A percentile compares a stretch with the other conserved stretches of the same genome.
These are phyloP conservation scores for Steinernema scapterisci DNA, from an alignment of 2,888 invertebrate genomes.

Conservation along the genomic window DNA sequence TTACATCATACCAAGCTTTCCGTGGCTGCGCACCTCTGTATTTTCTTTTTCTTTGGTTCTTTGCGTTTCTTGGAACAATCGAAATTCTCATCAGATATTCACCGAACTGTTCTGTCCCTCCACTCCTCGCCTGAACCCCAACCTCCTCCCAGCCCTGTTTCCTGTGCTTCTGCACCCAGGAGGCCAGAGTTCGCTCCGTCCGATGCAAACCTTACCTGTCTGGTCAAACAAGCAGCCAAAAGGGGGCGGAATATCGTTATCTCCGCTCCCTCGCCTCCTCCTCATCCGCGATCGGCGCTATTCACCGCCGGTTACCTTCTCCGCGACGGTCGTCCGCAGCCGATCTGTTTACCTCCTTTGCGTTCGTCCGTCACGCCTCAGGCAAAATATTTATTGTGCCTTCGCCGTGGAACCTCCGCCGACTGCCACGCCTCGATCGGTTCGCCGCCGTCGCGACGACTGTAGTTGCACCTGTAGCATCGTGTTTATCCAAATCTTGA, in stretches of 20 bases:
- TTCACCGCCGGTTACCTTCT: constrained; percentile 11
- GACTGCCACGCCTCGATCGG: not conserved
- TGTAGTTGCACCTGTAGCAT: constrained; percentile 28
- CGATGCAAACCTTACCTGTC: not conserved
- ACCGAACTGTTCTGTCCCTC: no score
- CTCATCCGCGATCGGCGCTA: constrained; percentile 2
- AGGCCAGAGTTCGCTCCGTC: not conserved
- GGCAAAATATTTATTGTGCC: not conserved
- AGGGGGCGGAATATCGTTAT: constrained; percentile 29
- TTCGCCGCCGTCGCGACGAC: not conserved
- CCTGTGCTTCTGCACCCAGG: no score
- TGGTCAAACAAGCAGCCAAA: constrained; percentile 4
- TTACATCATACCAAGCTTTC: no score
- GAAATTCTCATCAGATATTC: no score
- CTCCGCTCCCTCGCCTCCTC: constrained; percentile 21
- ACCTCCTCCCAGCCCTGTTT: no score
- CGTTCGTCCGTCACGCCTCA: not conserved
- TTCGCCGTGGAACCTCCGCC: not conserved
- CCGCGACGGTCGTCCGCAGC: constrained; percentile 13
- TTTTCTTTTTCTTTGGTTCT: no score
- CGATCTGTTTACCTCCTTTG: not conserved
- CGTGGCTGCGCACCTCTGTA: no score
- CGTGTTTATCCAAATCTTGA: constrained; percentile 20
- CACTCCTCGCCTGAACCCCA: no score
- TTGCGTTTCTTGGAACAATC: no score